These are phyloP conservation scores for Oscheius sp. DNA, from an alignment of 2,888 invertebrate species.

Conservation along the genomic window DNA sequence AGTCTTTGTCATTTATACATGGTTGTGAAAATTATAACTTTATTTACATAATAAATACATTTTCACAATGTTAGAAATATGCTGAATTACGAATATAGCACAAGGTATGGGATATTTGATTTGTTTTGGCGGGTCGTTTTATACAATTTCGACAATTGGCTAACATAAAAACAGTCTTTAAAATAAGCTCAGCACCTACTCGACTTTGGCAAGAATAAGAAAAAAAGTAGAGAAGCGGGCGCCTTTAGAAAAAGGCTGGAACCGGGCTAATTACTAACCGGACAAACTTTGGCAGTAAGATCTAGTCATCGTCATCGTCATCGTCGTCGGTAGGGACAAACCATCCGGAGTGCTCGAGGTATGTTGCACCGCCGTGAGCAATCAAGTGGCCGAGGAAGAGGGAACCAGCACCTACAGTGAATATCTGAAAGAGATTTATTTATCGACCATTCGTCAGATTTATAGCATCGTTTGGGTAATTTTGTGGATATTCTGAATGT, in stretches of 20 bases:
- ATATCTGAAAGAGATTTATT: neutral
- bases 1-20: no score
- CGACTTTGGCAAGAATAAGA: no score
- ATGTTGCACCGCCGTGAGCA: conserved; percentile 13
- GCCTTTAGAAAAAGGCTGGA: neutral
- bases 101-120: neutral
- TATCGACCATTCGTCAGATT: no score
- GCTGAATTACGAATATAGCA: no score
- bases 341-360: conserved; percentile 3
- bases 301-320: conserved; percentile 13
- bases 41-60: no score
- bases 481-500: no score
- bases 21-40: no score
- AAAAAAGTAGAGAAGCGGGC: neutral
- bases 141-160: no score
- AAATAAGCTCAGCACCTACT: neutral
- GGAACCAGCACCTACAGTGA: conserved; percentile 16
- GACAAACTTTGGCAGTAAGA: no score
- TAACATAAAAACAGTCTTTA: neutral
- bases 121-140: neutral
- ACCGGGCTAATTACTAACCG: neutral
- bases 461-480: no score
- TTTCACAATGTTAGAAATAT: no score
- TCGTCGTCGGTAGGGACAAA: conserved; percentile 20
- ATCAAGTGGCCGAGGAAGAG: neutral